phyloP scores from a whole-genome alignment of 2,888 invertebrate genomes.

The Apomyelois bistriatella region DNA sequence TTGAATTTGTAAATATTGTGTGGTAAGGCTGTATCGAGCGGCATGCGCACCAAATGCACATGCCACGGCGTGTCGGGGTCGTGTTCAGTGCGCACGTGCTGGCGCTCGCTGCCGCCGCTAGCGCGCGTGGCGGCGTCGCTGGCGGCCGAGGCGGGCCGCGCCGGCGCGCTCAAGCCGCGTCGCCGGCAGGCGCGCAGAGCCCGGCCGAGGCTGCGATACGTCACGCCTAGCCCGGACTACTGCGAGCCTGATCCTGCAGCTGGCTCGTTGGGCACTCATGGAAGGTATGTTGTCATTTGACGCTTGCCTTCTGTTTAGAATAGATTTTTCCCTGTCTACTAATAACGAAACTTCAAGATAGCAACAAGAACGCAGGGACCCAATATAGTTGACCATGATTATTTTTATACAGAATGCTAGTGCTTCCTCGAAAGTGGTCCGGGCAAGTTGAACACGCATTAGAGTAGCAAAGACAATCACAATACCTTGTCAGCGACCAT shows the following conservation, averaged over 20 bases:
- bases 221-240: constrained; percentile 90
- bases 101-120: constrained; percentile 85
- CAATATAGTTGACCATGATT: too few species aligned
- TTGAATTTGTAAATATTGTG: too few species aligned
- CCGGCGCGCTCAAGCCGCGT: constrained; percentile 56
- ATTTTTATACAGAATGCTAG: too few species aligned
- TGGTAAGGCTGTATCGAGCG: constrained; percentile 82
- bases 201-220: constrained; percentile 84
- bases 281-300: constrained; percentile 79
- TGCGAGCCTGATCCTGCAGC: constrained; percentile 86
- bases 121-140: constrained; percentile 81
- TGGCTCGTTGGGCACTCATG: constrained; percentile 88
- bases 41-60: constrained; percentile 84
- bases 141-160: constrained; percentile 60
- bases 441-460: too few species aligned
- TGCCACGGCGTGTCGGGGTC: constrained; percentile 93
- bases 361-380: constrained; percentile 53
- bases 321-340: too few species aligned
- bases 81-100: constrained; percentile 90
- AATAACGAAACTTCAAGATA: too few species aligned
- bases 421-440: too few species aligned
- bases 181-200: constrained; percentile 56
- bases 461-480: too few species aligned
- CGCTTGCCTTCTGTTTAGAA: too few species aligned
- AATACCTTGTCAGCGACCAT: too few species aligned